Evolutionary conservation across 2,888 invertebrate species (phyloP), one percentile per base, ranked within the genome.

Genomic region (Lycophotia porphyrea): DNA sequence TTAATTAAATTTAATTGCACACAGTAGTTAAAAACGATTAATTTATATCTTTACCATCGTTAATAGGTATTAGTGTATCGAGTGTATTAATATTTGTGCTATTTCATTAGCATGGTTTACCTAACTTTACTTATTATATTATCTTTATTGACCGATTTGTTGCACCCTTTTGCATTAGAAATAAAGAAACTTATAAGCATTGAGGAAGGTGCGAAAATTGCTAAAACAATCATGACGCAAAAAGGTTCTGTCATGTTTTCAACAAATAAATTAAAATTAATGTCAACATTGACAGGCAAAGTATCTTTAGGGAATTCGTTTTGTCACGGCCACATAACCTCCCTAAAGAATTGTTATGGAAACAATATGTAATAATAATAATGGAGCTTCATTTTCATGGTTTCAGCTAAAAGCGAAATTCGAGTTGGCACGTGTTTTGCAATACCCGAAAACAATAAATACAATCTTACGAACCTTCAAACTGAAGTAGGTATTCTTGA

Each of bases 281-380:
- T 36, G 11, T 27, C 31, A 65, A 39, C 31, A 1, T 65, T 61
- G 34, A 55, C 34, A n/a, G 15, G 34, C 9, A 39, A 78, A 5
- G 15, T 47, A 24, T 42, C 47, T 18, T 72, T n/a, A 42, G 80
- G 80, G 76, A 76, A 80, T 67, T 18, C 4, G 8, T 27, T 60
- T n/a, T 60, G 34, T 31, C 61, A 70, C 42, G 66, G 39, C 21
- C 66, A 39, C 24, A 44, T 36, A 27, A 31, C 58, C 76, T 71
- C 80, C 70, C 74, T 31, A 34, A 15, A 36, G 74, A 74, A 55
- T 67, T 39, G 15, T 34, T 65, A 65, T 63, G 11, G 4, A 44
- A 39, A 65, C 27, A 42, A 52, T 52, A 70, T 42, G n/a, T n/a
- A 63, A 58, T 27, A 34, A 42, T n/a, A 52, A 58, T 27, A 34